Evolutionary conservation across 2,888 invertebrate genomes (phyloP), one percentile per base, ranked within the genome.

Genomic region (Pheosia gnoma): DNA sequence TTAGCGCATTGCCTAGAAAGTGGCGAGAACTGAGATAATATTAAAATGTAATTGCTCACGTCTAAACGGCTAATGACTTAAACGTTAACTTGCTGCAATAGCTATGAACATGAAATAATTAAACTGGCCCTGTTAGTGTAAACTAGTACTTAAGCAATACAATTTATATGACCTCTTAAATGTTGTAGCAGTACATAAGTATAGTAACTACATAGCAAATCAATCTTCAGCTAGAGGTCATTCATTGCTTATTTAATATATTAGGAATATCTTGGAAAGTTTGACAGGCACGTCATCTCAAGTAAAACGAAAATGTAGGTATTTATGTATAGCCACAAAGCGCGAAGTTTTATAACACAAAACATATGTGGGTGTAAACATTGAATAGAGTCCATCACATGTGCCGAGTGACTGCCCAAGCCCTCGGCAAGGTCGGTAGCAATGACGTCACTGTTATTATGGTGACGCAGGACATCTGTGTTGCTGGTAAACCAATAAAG

Each of bases 391-490:
- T 82, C 79, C 80, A 80, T 78, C 78, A 73, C 83, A 86, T 81
- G 78, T 84, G 80, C 80, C 25, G 36, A 39, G 5, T 77, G 80
- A 78, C 66, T 62, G 69, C 77, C 74, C 75, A 82, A 81, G 80
- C 88, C 89, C 90, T 77, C 64, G 75, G 71, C 89, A 89, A 92
- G 91, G 92, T 85, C 88, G 80, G 60, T 65, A 59, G 59, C 65
- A 71, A 65, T 91, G 91, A 91, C 91, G 90, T 91, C 90, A 91
- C 78, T 71, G 69, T 77, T 82, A 80, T 80, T 82, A 83, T 82
- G 85, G 83, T 87, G 85, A 81, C 84, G 82, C 82, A 84, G 89
- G 87, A 86, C 87, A 89, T 84, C 81, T 84, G 86, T 85, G 83
- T 78, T 78, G 81, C 69, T 70, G 78, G 74, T 69, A 67, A 61